These are phyloP conservation scores for Synchiropus splendidus DNA, from an alignment of 2,113 vertebrate species.

Conservation along the genomic window DNA sequence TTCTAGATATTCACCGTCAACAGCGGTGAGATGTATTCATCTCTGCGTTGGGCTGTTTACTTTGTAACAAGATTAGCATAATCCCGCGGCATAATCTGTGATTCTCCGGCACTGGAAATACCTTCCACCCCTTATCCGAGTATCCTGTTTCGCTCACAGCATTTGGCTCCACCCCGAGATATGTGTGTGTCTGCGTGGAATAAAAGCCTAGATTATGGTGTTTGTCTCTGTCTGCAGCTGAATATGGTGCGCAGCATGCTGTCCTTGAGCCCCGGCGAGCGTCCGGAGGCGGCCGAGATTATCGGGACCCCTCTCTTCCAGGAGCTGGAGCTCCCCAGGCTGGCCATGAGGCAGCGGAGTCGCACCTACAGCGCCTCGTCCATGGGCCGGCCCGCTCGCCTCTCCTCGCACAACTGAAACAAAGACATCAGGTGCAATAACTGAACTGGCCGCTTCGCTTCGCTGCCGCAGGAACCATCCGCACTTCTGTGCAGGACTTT, in stretches of 20 bases:
- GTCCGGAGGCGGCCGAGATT: constrained; percentile 84
- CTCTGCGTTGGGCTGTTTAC: constrained; percentile 18
- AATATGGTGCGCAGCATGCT: constrained; percentile 91
- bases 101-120: constrained; percentile 23
- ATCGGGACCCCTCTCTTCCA: constrained; percentile 85
- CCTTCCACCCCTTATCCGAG: constrained; percentile 1
- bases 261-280: constrained; percentile 75
- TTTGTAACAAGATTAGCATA: constrained; percentile 43
- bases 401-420: too few species aligned
- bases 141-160: not conserved
- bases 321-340: constrained; percentile 79
- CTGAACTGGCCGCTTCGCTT: too few species aligned
- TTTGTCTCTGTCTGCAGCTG: constrained; percentile 57
- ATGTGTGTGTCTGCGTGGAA: not conserved
- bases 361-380: constrained; percentile 89
- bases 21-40: too few species aligned
- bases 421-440: too few species aligned
- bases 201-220: not conserved
- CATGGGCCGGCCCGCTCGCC: constrained; percentile 65
- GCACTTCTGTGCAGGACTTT: too few species aligned
- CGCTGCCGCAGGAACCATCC: too few species aligned
- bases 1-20: too few species aligned
- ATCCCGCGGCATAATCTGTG: constrained; percentile 27
- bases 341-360: constrained; percentile 80
- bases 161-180: not conserved